Evolutionary conservation across 1,140 invertebrate species (phyloP), one percentile per base, ranked within the genome.

Genomic region (Formica selysi): DNA sequence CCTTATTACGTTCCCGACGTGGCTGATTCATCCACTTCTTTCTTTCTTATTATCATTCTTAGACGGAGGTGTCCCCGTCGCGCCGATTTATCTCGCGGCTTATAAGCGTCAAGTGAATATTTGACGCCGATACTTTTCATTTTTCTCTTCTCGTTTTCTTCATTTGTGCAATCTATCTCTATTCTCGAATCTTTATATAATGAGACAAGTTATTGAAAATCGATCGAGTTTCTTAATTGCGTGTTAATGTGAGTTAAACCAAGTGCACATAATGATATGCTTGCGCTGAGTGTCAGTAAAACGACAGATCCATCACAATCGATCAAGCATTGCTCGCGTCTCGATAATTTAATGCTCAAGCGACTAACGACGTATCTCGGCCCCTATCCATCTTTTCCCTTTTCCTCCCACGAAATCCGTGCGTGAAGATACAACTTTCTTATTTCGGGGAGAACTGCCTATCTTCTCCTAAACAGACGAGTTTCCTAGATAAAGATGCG

Each of bases 1-100:
- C 84, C 80, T 92, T 91, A 92, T 93, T 92, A 92, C 86, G 83
- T 51, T 86, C 73, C n/a, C 61, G 48, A 48, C 68, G 48, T 71
- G 38, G 36, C 59, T 67, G 48, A 51, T 51, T 68, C 57, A 51
- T 32, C 22, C 44, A 11, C 22, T 26, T 22, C 41, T 61, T 71
- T 71, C 38, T 44, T 44, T 11, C 62, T 83, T 74, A 73, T 73
- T 87, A 41, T 48, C 26, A 73, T 48, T 61, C 57, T 81, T 59
- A 41, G 16, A 51, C 48, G 10, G n/a, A 2, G 22, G 1, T 61
- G 36, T 83, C 79, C 32, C 54, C 51, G 4, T 32, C 22, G 44
- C 79, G 51, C 26, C 51, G 51, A 83, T 83, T 74, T 74, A 83
- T 83, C 61, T 83, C 36, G 51, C 19, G 36, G 22, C 26, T 59